These are phyloP conservation scores for Silurus asotus DNA, from an alignment of 2,113 vertebrate species.

Conservation along the genomic window DNA sequence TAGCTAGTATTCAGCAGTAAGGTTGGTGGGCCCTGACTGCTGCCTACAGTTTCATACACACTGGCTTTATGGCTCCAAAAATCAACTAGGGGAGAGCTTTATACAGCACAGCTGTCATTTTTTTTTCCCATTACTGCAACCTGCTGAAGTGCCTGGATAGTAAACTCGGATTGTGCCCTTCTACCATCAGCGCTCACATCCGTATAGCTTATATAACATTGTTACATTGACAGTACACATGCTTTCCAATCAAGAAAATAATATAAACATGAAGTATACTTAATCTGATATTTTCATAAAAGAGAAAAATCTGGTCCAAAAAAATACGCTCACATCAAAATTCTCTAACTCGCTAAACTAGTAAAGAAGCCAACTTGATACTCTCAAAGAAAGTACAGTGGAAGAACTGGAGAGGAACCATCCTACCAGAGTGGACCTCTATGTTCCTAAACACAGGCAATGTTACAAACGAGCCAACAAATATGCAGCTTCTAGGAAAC, in stretches of 20 bases:
- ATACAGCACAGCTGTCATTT: constrained; percentile 39
- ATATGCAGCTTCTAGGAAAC: constrained; percentile 15
- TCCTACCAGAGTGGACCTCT: constrained; percentile 20
- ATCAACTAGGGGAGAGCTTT: constrained; percentile 34
- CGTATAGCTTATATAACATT: constrained; percentile 54
- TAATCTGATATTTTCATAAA: constrained; percentile 31
- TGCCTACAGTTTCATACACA: constrained; percentile 21
- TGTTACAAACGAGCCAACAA: constrained; percentile 29
- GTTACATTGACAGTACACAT: constrained; percentile 41
- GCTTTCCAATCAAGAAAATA: constrained; percentile 36
- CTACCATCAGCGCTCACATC: constrained; percentile 40
- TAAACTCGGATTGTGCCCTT: constrained; percentile 36
- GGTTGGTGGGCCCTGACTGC: not conserved
- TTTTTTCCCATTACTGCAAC: constrained; percentile 25
- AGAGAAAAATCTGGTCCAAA: constrained; percentile 44
- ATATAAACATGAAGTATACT: constrained; percentile 27
- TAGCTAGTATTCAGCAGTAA: constrained; percentile 32
- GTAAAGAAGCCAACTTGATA: constrained; percentile 38
- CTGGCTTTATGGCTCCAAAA: constrained; percentile 7
- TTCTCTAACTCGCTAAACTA: constrained; percentile 11
- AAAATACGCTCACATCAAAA: constrained; percentile 21
- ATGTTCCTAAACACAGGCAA: constrained; percentile 34
- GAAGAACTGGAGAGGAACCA: constrained; percentile 31
- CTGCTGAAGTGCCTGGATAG: constrained; percentile 44
- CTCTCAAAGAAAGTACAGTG: constrained; percentile 27